These are phyloP conservation scores for Thermophis baileyi DNA, from an alignment of 2,113 vertebrate genomes.

Conservation along the genomic window DNA sequence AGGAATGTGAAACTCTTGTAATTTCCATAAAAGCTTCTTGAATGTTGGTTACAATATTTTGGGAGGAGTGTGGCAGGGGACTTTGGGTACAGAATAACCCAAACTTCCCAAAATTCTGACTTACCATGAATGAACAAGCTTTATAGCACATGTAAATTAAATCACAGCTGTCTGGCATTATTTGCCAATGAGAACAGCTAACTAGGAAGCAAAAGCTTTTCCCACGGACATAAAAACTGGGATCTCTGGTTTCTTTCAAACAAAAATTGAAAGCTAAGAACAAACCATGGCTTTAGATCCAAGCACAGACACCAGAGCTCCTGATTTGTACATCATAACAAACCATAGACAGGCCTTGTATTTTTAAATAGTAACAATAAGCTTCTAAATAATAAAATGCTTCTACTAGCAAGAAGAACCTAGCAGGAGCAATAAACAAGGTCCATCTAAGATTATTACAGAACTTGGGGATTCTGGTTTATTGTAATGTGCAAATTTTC, in stretches of 20 bases:
- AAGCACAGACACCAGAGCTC: background rate
- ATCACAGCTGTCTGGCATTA: background rate
- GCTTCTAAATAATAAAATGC: background rate
- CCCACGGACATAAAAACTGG: background rate
- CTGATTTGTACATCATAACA: background rate
- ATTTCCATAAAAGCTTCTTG: background rate
- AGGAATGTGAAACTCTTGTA: rapidly evolving
- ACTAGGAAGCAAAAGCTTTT: background rate
- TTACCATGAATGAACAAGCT: background rate
- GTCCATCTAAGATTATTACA: background rate
- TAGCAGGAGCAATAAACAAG: background rate
- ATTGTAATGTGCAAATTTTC: background rate
- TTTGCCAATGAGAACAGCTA: background rate
- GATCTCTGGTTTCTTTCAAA: background rate
- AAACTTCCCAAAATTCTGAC: background rate
- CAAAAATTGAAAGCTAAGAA: background rate
- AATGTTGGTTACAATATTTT: background rate
- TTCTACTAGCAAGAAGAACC: background rate
- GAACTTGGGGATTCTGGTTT: background rate
- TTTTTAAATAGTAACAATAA: background rate
- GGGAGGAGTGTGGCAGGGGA: background rate
- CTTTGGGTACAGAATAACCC: background rate
- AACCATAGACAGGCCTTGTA: background rate
- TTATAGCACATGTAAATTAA: background rate
- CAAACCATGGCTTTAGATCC: background rate